Conservation (phyloP, 2,113 vertebrate species). For the Hydrolagus affinis region DNA sequence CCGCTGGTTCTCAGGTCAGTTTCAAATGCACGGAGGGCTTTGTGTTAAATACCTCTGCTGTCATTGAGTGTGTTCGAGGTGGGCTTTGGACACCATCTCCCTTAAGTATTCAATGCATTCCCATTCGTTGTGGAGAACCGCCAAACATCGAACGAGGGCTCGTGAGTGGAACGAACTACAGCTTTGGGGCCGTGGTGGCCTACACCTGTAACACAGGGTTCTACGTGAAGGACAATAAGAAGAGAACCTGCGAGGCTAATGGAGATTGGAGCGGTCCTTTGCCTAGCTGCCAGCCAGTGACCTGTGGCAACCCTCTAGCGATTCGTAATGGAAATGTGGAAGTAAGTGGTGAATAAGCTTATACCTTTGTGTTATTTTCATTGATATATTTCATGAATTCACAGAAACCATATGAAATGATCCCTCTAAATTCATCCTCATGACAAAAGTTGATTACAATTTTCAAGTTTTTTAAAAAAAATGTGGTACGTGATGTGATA, state of each 20-base stretch:
- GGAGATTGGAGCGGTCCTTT: conserved; percentile 79
- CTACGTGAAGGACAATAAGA: conserved; percentile 89
- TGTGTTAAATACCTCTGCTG: conserved; percentile 76
- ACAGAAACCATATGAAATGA: background rate
- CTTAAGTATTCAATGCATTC: conserved; percentile 72
- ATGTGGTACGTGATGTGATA: too few species aligned
- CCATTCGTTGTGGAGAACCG: conserved; percentile 80
- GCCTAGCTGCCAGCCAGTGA: conserved; percentile 79
- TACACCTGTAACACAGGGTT: conserved; percentile 88
- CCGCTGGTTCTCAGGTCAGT: conserved; percentile 71
- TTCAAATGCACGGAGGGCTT: conserved; percentile 96
- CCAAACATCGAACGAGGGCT: conserved; percentile 72
- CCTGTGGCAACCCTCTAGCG: conserved; percentile 64
- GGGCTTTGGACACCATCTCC: conserved; percentile 85
- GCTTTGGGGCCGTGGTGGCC: conserved; percentile 85
- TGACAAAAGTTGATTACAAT: background rate
- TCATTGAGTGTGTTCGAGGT: conserved; percentile 75
- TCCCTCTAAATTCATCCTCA: background rate
- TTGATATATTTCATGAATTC: background rate
- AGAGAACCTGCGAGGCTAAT: conserved; percentile 78
- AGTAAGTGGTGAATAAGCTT: conserved; percentile 51
- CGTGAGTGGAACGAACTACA: conserved; percentile 80
- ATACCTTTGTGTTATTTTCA: background rate
- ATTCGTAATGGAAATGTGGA: conserved; percentile 75
- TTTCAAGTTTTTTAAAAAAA: background rate